Evolutionary conservation across 2,888 invertebrate species (phyloP), one percentile per base, ranked within the genome.

Genomic region (Branchellion lobata): DNA sequence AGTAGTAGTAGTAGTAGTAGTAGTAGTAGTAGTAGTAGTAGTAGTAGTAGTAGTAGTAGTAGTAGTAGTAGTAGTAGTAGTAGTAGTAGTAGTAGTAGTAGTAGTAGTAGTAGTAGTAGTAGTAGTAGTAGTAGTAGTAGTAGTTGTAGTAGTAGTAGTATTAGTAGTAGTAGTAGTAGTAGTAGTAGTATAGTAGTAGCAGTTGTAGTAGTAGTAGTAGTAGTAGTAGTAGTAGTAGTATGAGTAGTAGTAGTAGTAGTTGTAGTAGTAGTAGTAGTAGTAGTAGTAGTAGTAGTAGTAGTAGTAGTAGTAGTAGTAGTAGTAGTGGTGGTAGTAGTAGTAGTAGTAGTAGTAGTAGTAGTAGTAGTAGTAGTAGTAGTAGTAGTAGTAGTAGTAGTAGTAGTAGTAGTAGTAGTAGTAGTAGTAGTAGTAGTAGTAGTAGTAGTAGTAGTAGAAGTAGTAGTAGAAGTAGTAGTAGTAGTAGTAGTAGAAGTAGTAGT

Each of bases 401-500:
- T 53, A 75, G 75, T 31, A 53, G 75, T 53, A 75, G 75, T 24
- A 75, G 75, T 53, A 75, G 75, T 11, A 75, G 75, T n/a, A 75
- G 75, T 53, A 75, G 75, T 31, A 75, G 75, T 53, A 27, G 75
- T 53, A 75, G 53, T 31, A 75, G 75, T 53, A 75, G 72, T 33
- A 72, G 72, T 33, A 72, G 72, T 33, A 72, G 72, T 33, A 72
- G 72, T 33, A 72, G 75, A 21, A 53, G 75, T 53, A 75, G 75
- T 53, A 75, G 75, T 78, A 79, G 75, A 51, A 79, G 36, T 79
- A 79, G 75, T 71, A 78, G 57, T 79, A 72, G 75, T 53, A 75
- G 75, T 24, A 75, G 75, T 53, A 75, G 75, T 11, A 75, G 75
- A 11, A 75, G 75, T 53, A 75, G 73, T 72, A 72, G 73, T 72